Evolutionary conservation across 1,140 invertebrate species (phyloP).

Genomic region (Ips typographus): DNA sequence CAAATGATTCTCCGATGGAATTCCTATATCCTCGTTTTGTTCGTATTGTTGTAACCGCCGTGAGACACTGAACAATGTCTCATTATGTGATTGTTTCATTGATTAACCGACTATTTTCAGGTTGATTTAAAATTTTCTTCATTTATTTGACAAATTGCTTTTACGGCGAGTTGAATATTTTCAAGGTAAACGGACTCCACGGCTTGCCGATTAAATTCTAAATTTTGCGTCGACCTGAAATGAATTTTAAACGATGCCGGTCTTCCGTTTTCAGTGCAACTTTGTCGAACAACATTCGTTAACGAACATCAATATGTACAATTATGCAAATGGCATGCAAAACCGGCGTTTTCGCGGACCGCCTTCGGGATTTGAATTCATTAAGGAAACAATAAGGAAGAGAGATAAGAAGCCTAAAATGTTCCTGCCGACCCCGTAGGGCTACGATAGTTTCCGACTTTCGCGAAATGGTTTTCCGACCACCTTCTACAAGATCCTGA

Average conservation of each 20-base stretch:
- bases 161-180: too few species aligned
- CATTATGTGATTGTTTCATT: too few species aligned
- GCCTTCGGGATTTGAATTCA: constrained; percentile 52
- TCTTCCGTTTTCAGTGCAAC: constrained; percentile 32
- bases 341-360: constrained; percentile 48
- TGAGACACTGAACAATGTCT: too few species aligned
- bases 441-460: constrained; percentile 16
- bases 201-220: not conserved
- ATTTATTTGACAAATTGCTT: too few species aligned
- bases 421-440: constrained; percentile 14
- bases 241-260: constrained; percentile 25
- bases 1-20: constrained; percentile 8
- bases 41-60: too few species aligned
- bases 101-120: too few species aligned
- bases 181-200: too few species aligned
- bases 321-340: constrained; percentile 53
- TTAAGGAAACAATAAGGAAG: constrained; percentile 51
- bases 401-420: constrained; percentile 46
- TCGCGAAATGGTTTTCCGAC: too few species aligned
- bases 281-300: constrained; percentile 49
- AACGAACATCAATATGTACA: constrained; percentile 54
- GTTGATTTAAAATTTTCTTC: too few species aligned
- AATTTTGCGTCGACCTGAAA: constrained; percentile 20
- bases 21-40: too few species aligned
- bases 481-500: too few species aligned